Evolutionary conservation across 2,113 vertebrate species (phyloP).

Genomic region (Calyptommatus sinebrachiatus): DNA sequence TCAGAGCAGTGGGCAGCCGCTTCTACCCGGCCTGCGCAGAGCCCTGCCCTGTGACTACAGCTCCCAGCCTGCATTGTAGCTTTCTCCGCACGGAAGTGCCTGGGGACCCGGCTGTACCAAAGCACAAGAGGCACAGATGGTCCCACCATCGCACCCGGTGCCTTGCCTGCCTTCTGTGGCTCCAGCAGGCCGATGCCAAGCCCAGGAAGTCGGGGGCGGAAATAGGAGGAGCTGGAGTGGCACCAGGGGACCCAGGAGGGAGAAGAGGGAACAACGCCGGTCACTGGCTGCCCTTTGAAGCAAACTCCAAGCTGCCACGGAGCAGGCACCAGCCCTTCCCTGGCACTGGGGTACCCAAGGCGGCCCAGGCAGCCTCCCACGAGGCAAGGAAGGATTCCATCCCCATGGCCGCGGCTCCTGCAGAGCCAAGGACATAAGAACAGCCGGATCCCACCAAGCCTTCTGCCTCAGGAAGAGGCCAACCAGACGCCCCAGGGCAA

Average conservation of each 20-base stretch:
- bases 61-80: too few relatives aligned
- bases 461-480: too few relatives aligned
- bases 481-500: too few relatives aligned
- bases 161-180: neutral
- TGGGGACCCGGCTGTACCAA: neutral
- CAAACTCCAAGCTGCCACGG: neutral
- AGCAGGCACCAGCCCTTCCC: neutral
- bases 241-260: accelerated
- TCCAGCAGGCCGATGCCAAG: neutral
- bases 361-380: neutral
- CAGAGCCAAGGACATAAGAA: neutral
- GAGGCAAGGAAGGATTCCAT: neutral
- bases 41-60: too few relatives aligned
- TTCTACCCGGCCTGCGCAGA: too few relatives aligned
- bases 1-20: neutral
- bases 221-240: neutral
- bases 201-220: neutral
- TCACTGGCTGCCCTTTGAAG: neutral
- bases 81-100: too few relatives aligned
- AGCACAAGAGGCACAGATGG: neutral
- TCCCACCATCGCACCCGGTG: neutral
- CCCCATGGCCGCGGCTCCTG: neutral
- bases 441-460: too few relatives aligned
- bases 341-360: neutral
- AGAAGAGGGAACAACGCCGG: accelerated